Conservation (phyloP, 2,888 invertebrate species). For the Sialis lutaria region DNA sequence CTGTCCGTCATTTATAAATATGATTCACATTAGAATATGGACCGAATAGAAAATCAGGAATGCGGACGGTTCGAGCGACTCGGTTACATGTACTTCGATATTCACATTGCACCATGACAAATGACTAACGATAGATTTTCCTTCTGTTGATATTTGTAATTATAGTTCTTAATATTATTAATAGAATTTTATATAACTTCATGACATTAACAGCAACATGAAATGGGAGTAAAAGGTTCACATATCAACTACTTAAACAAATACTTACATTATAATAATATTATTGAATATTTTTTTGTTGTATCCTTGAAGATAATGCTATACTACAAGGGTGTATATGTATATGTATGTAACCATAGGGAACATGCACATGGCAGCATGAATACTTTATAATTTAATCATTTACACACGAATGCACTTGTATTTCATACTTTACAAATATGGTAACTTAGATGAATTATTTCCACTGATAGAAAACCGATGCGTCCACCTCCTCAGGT, state of each 20-base stretch:
- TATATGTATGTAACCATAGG: neutral
- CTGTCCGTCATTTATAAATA: no score
- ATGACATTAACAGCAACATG: constrained; percentile 7
- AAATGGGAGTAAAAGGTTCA: neutral
- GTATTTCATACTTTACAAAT: no score
- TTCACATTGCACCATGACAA: neutral
- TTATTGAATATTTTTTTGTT: neutral
- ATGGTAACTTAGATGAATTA: no score
- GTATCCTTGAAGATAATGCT: neutral
- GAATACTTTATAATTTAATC: neutral
- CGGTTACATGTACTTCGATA: no score
- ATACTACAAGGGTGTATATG: neutral
- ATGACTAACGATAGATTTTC: constrained; percentile 1
- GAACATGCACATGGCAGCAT: neutral
- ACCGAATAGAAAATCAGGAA: no score
- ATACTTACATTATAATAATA: constrained; percentile 1
- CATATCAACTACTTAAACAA: constrained; percentile 2
- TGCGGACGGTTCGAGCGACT: no score
- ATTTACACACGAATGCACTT: neutral
- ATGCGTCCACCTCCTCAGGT: no score
- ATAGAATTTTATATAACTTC: constrained; percentile 4
- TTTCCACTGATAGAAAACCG: no score
- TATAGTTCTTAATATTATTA: constrained; percentile 1
- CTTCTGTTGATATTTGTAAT: neutral
- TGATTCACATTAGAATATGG: no score